These are phyloP conservation scores for Temnothorax nylanderi DNA, from an alignment of 1,140 invertebrate species.

Conservation along the genomic window DNA sequence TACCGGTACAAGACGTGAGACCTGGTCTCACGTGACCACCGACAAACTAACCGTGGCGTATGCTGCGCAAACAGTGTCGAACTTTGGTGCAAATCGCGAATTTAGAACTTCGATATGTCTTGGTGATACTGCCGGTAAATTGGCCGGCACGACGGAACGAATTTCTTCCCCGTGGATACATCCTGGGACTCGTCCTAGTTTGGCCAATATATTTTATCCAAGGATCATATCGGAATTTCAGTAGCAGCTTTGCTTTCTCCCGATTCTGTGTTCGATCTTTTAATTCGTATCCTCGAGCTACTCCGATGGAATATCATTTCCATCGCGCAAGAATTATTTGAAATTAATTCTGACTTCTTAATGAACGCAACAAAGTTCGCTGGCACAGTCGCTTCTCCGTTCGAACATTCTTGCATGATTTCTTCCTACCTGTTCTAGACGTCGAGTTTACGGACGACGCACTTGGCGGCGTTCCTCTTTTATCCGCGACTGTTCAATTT, in stretches of 20 bases:
- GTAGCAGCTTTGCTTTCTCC: not conserved
- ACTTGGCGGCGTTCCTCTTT: not conserved
- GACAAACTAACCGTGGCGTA: slow-evolving; percentile 80
- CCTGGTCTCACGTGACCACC: slow-evolving; percentile 73
- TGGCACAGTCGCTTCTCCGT: not conserved
- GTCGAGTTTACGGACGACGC: not conserved
- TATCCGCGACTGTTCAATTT: not conserved
- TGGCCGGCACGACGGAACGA: slow-evolving; percentile 65
- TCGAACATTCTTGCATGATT: slow-evolving; percentile 6
- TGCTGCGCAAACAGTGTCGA: slow-evolving; percentile 76
- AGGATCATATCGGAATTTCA: slow-evolving; percentile 3
- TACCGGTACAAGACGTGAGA: slow-evolving; percentile 78
- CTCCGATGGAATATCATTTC: not conserved
- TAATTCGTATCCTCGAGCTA: not conserved
- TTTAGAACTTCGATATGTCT: slow-evolving; percentile 80
- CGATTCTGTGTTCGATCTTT: not conserved
- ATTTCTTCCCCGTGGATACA: slow-evolving; percentile 64
- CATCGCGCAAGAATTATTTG: slow-evolving; percentile 6
- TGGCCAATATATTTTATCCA: slow-evolving; percentile 21
- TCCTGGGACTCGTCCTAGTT: slow-evolving; percentile 1
- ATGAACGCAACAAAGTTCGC: slow-evolving; percentile 17
- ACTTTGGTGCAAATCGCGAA: slow-evolving; percentile 79
- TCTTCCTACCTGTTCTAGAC: slow-evolving; percentile 5
- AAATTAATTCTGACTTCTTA: slow-evolving; percentile 24
- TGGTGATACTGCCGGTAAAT: slow-evolving; percentile 74